Evolutionary conservation across 2,797 vertebrate species (phyloP).

Genomic region (Galago senegalensis): DNA sequence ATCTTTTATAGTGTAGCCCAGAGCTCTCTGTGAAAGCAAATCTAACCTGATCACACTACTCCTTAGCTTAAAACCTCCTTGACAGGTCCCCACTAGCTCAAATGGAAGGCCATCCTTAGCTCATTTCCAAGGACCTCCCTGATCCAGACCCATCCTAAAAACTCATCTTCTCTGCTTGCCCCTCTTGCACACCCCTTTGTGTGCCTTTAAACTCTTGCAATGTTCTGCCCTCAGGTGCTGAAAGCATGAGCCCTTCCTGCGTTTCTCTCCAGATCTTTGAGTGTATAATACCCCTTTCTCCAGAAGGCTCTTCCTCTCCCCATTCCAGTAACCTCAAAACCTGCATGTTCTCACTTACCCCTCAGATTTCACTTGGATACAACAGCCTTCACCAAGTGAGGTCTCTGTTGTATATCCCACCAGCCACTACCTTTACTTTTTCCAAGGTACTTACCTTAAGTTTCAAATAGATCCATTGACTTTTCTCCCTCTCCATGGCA

Average conservation of each 20-base stretch:
- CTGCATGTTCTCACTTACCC: neutral
- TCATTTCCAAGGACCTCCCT: neutral
- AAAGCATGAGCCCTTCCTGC: neutral
- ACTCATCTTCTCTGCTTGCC: neutral
- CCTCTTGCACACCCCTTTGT: neutral
- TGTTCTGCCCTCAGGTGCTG: neutral
- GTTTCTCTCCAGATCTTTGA: neutral
- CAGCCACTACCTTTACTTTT: constrained; percentile 10
- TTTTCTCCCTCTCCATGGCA: neutral
- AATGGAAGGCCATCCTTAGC: constrained; percentile 24
- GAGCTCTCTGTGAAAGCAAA: neutral
- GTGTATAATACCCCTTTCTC: neutral
- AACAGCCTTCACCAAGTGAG: neutral
- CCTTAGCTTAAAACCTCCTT: neutral
- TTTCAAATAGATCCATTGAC: neutral
- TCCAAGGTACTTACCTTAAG: neutral
- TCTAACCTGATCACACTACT: constrained; percentile 18
- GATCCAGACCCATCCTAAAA: neutral
- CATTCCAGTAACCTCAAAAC: neutral
- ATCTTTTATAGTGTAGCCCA: neutral
- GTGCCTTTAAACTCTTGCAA: neutral
- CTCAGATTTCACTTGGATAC: neutral
- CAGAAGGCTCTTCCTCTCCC: constrained; percentile 9
- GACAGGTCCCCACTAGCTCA: neutral
- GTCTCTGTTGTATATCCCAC: neutral